Conservation (phyloP, 2,797 vertebrate species). For the Salarias fasciatus region DNA sequence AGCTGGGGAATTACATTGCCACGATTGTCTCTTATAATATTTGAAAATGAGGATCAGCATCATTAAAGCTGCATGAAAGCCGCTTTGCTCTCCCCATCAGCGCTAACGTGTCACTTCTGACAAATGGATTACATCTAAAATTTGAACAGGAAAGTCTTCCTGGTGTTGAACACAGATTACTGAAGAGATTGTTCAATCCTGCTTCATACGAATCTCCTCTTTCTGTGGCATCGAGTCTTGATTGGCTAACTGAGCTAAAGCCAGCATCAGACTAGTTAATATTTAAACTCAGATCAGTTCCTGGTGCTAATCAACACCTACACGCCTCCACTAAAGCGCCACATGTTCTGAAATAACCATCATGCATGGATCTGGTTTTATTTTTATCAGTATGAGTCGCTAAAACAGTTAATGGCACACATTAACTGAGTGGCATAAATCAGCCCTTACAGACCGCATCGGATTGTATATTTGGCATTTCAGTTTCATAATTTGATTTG, state of each 20-base stretch:
- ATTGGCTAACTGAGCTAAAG: neutral
- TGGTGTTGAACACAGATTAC: constrained; percentile 5
- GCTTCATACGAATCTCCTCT: neutral
- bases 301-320: too few species aligned
- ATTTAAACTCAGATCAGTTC: too few species aligned
- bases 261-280: too few species aligned
- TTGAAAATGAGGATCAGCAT: constrained; percentile 25
- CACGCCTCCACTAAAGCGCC: too few species aligned
- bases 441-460: too few species aligned
- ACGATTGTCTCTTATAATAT: constrained; percentile 20
- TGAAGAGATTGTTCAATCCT: neutral
- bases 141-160: constrained; percentile 14
- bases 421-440: too few species aligned
- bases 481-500: too few species aligned
- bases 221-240: neutral
- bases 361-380: too few species aligned
- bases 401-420: too few species aligned
- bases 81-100: constrained; percentile 23
- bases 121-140: constrained; percentile 7
- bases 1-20: constrained; percentile 16
- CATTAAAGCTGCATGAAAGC: constrained; percentile 39
- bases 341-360: too few species aligned
- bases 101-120: constrained; percentile 18
- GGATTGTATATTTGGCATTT: too few species aligned
- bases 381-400: too few species aligned